Evolutionary conservation across 2,797 vertebrate genomes (phyloP).

Genomic region (Myotis daubentonii): DNA sequence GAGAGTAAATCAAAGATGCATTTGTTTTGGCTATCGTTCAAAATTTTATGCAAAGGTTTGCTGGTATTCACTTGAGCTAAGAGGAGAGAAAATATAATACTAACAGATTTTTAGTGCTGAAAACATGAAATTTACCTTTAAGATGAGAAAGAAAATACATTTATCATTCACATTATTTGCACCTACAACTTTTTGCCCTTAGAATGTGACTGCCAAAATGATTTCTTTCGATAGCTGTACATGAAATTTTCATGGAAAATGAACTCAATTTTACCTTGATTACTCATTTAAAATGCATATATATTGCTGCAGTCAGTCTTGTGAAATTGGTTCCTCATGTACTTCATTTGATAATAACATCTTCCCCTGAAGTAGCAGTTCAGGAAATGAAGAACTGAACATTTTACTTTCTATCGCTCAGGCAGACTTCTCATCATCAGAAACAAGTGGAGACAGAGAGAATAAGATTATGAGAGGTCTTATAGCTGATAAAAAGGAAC

Average conservation of each 20-base stretch:
- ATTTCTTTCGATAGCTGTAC: conserved; percentile 47
- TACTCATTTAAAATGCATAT: conserved; percentile 73
- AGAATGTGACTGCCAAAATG: conserved; percentile 55
- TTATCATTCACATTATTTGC: conserved; percentile 68
- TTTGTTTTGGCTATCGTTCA: not conserved
- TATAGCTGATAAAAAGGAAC: not conserved
- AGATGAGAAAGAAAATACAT: conserved; percentile 58
- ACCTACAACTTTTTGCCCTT: conserved; percentile 36
- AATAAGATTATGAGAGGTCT: not conserved
- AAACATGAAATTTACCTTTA: conserved; percentile 66
- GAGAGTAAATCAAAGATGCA: not conserved
- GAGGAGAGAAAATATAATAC: not conserved
- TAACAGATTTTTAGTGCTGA: not conserved
- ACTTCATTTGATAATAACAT: conserved; percentile 48
- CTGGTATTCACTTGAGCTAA: not conserved
- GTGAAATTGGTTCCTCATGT: conserved; percentile 47
- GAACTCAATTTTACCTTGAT: conserved; percentile 73
- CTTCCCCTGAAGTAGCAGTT: conserved; percentile 24
- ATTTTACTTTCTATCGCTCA: conserved; percentile 7
- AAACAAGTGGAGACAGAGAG: not conserved
- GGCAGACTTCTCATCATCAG: conserved; percentile 12
- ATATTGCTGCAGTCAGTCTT: conserved; percentile 57
- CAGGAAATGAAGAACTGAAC: conserved; percentile 19
- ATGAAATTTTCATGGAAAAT: conserved; percentile 75
- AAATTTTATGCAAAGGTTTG: not conserved